A percentile compares a stretch with the other conserved stretches of the same genome.
These are phyloP conservation scores for Ceramica pisi DNA, from an alignment of 2,888 invertebrate species.

Conservation along the genomic window DNA sequence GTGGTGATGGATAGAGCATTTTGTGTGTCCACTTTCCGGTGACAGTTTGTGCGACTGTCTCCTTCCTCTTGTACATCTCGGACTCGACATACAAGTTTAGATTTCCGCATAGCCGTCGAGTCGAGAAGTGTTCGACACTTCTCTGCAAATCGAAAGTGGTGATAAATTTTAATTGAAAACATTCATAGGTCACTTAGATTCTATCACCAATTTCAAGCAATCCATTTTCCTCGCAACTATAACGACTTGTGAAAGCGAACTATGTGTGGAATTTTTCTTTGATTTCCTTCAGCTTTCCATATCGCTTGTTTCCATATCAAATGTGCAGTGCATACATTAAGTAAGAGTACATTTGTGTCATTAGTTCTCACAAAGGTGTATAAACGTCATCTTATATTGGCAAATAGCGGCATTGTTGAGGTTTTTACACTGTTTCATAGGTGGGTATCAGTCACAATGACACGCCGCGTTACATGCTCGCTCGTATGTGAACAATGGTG, in stretches of 20 bases:
- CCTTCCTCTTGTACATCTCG: not conserved
- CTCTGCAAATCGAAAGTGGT: conserved; percentile 30
- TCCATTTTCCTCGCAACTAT: conserved; percentile 18
- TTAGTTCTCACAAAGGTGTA: conserved; percentile 71
- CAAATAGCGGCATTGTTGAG: conserved; percentile 81
- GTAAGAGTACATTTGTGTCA: conserved; percentile 43
- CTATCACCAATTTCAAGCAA: conserved; percentile 22
- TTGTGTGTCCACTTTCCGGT: conserved; percentile 16
- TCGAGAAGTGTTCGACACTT: conserved; percentile 15
- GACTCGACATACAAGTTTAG: conserved; percentile 3
- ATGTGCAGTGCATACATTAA: conserved; percentile 34
- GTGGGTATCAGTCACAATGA: conserved; percentile 75
- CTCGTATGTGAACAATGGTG: conserved; percentile 80
- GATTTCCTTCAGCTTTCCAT: conserved; percentile 34
- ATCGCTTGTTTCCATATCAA: conserved; percentile 35
- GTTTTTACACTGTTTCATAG: conserved; percentile 76
- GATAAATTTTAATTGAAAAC: conserved; percentile 29
- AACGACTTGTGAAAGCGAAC: conserved; percentile 33
- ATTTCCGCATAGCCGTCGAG: conserved; percentile 7
- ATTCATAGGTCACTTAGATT: conserved; percentile 37
- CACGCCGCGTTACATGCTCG: conserved; percentile 76
- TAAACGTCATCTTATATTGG: conserved; percentile 72
- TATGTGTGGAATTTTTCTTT: conserved; percentile 3
- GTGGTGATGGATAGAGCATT: conserved; percentile 15
- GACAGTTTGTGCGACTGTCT: conserved; percentile 1